phyloP scores from a whole-genome alignment of 1,140 invertebrate genomes.

The Rhagoletis pomonella region DNA sequence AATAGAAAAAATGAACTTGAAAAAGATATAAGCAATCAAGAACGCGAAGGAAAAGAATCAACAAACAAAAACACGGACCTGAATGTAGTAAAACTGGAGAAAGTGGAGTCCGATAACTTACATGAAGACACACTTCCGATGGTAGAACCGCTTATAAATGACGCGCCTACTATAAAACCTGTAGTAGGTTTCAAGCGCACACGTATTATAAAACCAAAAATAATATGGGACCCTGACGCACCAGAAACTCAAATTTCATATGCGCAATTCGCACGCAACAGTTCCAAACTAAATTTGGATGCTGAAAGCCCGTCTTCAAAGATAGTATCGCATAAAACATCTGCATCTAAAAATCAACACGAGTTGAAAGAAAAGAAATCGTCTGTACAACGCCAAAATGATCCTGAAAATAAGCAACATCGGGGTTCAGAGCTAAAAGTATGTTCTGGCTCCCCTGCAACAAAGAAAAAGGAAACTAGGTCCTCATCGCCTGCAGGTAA shows the following conservation, averaged over 20 bases:
- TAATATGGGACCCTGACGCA: slow-evolving; percentile 82
- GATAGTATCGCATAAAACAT: not conserved
- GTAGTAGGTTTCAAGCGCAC: slow-evolving; percentile 73
- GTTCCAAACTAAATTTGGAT: slow-evolving; percentile 56
- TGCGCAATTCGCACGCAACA: slow-evolving; percentile 64
- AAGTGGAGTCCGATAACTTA: not conserved
- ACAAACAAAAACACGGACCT: not conserved
- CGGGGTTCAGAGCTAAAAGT: not conserved
- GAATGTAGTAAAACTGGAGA: not conserved
- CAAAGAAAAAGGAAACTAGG: not conserved
- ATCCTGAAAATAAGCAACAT: slow-evolving; percentile 61
- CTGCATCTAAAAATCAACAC: not conserved
- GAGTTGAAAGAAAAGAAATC: slow-evolving; percentile 1
- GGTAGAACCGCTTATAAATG: not conserved
- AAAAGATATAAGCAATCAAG: not conserved
- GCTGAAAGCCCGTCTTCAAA: slow-evolving; percentile 19
- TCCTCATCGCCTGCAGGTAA: not conserved
- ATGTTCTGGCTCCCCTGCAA: not conserved
- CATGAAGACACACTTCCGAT: too few relatives aligned
- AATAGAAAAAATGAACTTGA: not conserved
- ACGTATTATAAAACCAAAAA: slow-evolving; percentile 80
- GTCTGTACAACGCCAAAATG: slow-evolving; percentile 49
- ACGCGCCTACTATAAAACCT: not conserved
- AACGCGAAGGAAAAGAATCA: slow-evolving; percentile 61
- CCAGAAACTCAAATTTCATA: slow-evolving; percentile 75